A percentile compares a stretch with the other conserved stretches of the same genome.
These are phyloP conservation scores for Reticulitermes lucifugus DNA, from an alignment of 2,888 invertebrate species.

Conservation along the genomic window DNA sequence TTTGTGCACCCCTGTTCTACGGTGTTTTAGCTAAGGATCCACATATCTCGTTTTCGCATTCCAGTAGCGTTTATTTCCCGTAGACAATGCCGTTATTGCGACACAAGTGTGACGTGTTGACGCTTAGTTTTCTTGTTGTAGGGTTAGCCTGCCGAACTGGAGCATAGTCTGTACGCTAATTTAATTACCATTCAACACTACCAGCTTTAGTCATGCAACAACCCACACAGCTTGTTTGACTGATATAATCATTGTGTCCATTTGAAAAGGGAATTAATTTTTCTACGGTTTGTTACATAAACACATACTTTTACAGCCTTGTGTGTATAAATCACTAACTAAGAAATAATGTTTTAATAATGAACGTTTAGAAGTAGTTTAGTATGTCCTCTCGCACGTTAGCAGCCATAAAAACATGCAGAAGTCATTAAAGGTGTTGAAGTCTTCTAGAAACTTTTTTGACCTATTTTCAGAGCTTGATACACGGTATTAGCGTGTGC, in stretches of 20 bases:
- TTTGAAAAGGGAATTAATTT: background rate
- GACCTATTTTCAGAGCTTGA: too few species aligned
- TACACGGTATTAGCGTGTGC: too few species aligned
- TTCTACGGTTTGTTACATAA: background rate
- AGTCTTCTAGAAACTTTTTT: too few species aligned
- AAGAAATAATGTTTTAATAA: background rate
- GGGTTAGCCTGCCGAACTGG: background rate
- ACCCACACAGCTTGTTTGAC: background rate
- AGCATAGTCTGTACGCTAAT: background rate
- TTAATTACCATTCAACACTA: constrained; percentile 33
- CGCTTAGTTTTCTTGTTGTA: constrained; percentile 4
- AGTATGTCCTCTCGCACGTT: background rate
- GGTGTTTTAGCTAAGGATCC: constrained; percentile 39
- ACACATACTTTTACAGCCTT: background rate
- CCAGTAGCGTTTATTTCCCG: background rate
- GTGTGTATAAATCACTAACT: background rate
- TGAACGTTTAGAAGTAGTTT: background rate
- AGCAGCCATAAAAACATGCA: too few species aligned
- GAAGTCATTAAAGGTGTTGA: too few species aligned
- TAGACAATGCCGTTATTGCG: background rate
- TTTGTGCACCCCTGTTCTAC: background rate
- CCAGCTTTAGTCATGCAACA: constrained; percentile 4
- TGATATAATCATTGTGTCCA: background rate
- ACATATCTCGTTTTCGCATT: constrained; percentile 34
- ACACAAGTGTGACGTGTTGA: constrained; percentile 10